Percentiles rank a stretch among this genome's conserved stretches.
Conservation (phyloP, 1,140 invertebrate genomes). For the Asobara japonica region DNA sequence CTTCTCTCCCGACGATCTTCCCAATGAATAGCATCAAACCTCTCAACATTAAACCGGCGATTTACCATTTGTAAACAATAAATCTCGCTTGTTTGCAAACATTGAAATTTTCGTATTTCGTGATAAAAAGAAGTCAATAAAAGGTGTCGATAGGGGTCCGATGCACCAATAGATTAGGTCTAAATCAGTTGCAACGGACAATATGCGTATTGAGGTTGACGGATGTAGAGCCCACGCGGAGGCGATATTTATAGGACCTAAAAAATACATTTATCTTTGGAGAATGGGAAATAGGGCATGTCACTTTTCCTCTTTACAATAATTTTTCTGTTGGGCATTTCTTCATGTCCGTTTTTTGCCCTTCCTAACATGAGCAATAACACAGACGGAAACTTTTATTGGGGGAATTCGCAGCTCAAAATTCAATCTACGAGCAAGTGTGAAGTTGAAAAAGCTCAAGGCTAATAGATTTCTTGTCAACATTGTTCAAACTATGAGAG, state of each 20-base stretch:
- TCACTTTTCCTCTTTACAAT: no score
- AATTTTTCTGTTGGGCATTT: no score
- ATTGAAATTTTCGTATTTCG: not conserved
- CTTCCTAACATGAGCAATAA: no score
- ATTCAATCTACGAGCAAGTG: no score
- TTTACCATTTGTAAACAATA: not conserved
- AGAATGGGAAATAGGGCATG: no score
- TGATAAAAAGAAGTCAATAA: not conserved
- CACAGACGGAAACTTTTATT: no score
- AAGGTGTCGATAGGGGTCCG: not conserved
- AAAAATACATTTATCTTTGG: not conserved
- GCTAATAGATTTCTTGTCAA: no score
- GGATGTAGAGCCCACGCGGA: conserved; percentile 10
- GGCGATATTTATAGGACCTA: not conserved
- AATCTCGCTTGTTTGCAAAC: not conserved
- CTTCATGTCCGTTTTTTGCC: no score
- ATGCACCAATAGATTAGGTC: not conserved
- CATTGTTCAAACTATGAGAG: no score
- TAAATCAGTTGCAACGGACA: not conserved
- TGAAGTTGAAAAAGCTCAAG: no score
- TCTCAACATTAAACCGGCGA: not conserved
- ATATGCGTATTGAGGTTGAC: conserved; percentile 8
- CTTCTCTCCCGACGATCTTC: not conserved
- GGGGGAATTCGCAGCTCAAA: no score
- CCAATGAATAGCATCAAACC: not conserved